A percentile compares a stretch with the other conserved stretches of the same genome.
These are phyloP conservation scores for Amyelois transitella DNA, from an alignment of 1,140 invertebrate species.

Conservation along the genomic window DNA sequence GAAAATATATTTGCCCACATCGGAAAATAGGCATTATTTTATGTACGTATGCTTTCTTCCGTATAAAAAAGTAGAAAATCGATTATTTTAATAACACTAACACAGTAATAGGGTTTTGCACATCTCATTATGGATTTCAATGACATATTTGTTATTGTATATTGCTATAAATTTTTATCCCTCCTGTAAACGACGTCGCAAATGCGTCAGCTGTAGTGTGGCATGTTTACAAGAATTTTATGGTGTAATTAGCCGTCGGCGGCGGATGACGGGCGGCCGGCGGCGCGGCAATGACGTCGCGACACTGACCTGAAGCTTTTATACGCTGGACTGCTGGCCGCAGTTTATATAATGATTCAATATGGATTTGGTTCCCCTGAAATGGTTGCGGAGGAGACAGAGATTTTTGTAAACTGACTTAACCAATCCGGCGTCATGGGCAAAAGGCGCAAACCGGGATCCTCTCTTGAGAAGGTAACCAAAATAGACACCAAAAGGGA, in stretches of 20 bases:
- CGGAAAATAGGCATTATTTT: neutral
- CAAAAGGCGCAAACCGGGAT: too few species aligned
- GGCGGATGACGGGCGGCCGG: constrained; percentile 15
- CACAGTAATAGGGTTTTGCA: too few species aligned
- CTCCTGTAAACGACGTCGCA: constrained; percentile 18
- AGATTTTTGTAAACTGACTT: too few species aligned
- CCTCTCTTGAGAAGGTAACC: too few species aligned
- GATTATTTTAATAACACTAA: too few species aligned
- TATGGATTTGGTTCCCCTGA: neutral
- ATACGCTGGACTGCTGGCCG: constrained; percentile 8
- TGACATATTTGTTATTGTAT: constrained; percentile 3
- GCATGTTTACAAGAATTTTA: constrained; percentile 49
- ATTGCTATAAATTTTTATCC: constrained; percentile 21
- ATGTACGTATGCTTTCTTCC: neutral
- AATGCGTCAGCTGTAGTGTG: constrained; percentile 40
- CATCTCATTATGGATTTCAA: neutral
- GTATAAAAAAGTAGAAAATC: too few species aligned
- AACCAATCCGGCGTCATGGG: too few species aligned
- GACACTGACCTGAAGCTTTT: constrained; percentile 11
- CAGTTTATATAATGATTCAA: neutral
- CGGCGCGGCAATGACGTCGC: constrained; percentile 5
- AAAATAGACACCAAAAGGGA: too few species aligned
- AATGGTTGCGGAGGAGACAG: neutral
- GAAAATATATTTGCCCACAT: too few species aligned
- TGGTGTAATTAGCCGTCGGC: constrained; percentile 33